Conservation (phyloP, 2,888 invertebrate genomes). For the Autographa gamma region DNA sequence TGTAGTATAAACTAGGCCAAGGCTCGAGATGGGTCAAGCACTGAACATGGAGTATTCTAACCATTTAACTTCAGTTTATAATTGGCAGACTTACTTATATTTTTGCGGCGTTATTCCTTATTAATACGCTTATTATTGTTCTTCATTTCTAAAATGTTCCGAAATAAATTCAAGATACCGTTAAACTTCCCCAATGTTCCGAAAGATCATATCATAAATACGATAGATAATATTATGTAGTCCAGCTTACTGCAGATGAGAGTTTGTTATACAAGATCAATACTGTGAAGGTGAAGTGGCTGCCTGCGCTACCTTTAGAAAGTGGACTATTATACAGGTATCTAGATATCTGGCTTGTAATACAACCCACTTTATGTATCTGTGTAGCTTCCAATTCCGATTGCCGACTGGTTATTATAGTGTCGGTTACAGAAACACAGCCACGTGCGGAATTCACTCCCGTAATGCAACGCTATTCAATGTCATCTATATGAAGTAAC, state of each 20-base stretch:
- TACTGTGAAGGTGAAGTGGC: conserved; percentile 50
- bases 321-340: conserved; percentile 30
- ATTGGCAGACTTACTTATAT: neutral
- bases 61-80: neutral
- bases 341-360: conserved; percentile 35
- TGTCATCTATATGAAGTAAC: conserved; percentile 18
- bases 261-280: conserved; percentile 53
- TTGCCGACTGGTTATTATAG: conserved; percentile 26
- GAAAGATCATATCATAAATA: neutral
- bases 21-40: neutral
- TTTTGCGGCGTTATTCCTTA: too few relatives aligned
- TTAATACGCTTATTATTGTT: too few relatives aligned
- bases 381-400: conserved; percentile 24
- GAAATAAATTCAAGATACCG: too few relatives aligned
- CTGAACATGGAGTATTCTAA: neutral
- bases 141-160: too few relatives aligned
- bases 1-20: neutral
- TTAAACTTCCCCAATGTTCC: neutral
- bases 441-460: conserved; percentile 3
- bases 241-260: conserved; percentile 26
- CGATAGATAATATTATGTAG: conserved; percentile 19
- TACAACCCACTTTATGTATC: conserved; percentile 29
- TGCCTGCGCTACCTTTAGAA: conserved; percentile 34
- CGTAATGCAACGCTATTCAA: neutral
- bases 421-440: conserved; percentile 16